phyloP scores from a whole-genome alignment of 2,888 invertebrate genomes.

The Pyrocoelia pectoralis region DNA sequence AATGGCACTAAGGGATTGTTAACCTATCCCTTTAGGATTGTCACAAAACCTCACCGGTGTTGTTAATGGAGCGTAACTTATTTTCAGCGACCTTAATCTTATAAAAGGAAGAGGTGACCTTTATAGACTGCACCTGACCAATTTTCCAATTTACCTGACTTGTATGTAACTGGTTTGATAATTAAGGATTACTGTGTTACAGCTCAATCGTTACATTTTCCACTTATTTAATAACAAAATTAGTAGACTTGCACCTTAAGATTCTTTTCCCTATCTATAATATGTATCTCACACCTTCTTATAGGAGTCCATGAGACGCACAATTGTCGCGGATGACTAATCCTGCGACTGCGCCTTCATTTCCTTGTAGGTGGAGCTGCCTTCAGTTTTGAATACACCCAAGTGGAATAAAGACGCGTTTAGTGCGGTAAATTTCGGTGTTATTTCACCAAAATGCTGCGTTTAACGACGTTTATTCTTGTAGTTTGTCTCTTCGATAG shows the following conservation, averaged over 20 bases:
- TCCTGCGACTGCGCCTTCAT: slow-evolving; percentile 49
- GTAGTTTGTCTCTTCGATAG: slow-evolving; percentile 68
- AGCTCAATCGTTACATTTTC: not conserved
- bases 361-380: slow-evolving; percentile 56
- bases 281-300: slow-evolving; percentile 24
- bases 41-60: slow-evolving; percentile 11
- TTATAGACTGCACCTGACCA: not conserved
- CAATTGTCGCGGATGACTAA: slow-evolving; percentile 44
- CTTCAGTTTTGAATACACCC: slow-evolving; percentile 56
- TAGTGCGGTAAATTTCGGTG: slow-evolving; percentile 51
- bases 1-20: slow-evolving; percentile 5
- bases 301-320: slow-evolving; percentile 30
- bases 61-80: slow-evolving; percentile 12
- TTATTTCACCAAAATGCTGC: slow-evolving; percentile 65
- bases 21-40: slow-evolving; percentile 11
- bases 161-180: not conserved
- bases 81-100: slow-evolving; percentile 9
- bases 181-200: slow-evolving; percentile 3
- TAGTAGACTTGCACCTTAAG: slow-evolving; percentile 27
- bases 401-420: slow-evolving; percentile 53
- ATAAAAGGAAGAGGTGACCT: slow-evolving; percentile 1
- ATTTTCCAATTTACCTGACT: not conserved
- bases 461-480: slow-evolving; percentile 68
- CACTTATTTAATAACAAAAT: not conserved
- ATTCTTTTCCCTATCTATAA: slow-evolving; percentile 16